phyloP scores from a whole-genome alignment of 2,113 vertebrate species.

The Sus scrofa region DNA sequence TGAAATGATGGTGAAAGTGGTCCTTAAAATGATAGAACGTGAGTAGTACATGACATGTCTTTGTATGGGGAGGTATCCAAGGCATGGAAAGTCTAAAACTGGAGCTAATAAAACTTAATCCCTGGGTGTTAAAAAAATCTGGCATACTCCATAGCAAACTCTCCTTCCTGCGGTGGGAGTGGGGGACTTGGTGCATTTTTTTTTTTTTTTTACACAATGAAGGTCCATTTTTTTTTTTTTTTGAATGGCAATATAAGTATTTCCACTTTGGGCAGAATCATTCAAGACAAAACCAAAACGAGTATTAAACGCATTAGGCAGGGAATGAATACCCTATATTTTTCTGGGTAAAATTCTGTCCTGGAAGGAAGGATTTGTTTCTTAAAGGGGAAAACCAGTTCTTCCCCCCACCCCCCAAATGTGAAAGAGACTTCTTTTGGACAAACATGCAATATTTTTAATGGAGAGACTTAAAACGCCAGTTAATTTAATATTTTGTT shows the following conservation, averaged over 20 bases:
- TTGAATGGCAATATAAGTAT: neutral
- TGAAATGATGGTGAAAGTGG: neutral
- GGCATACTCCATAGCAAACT: neutral
- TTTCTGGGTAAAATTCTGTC: slow-evolving; percentile 13
- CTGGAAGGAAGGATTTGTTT: neutral
- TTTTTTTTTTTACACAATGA: neutral
- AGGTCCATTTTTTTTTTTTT: neutral
- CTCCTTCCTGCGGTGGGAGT: neutral
- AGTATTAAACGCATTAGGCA: neutral
- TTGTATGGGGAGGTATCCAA: neutral
- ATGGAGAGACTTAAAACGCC: neutral
- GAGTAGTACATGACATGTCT: neutral
- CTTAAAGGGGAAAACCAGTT: neutral
- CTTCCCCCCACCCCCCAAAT: too few species aligned
- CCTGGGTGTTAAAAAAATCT: neutral
- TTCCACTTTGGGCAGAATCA: neutral
- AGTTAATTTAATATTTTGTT: slow-evolving; percentile 13
- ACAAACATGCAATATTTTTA: neutral
- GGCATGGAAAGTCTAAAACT: neutral
- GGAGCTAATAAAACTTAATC: neutral
- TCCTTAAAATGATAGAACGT: slow-evolving; percentile 1
- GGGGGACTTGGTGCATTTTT: neutral
- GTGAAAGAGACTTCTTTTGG: neutral
- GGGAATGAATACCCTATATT: neutral
- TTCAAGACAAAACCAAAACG: neutral